phyloP scores from a whole-genome alignment of 2,113 vertebrate species.

The Antigone vipio region DNA sequence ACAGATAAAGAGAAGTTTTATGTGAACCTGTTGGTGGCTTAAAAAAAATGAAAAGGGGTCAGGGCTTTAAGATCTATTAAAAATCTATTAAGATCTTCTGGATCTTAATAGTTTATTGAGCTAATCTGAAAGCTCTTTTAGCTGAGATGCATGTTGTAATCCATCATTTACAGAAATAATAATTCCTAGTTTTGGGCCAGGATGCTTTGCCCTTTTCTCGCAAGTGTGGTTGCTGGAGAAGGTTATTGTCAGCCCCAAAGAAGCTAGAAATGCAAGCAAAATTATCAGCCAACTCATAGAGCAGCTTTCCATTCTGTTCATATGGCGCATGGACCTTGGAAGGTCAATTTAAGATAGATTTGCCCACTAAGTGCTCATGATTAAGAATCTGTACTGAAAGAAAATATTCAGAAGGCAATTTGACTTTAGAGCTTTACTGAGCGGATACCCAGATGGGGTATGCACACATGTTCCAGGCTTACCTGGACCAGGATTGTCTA shows the following conservation, averaged over 20 bases:
- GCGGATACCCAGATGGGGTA: neutral
- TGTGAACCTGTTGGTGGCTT: neutral
- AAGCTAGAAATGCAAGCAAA: neutral
- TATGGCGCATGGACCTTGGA: neutral
- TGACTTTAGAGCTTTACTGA: neutral
- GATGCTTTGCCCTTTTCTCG: neutral
- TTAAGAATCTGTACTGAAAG: too few relatives aligned
- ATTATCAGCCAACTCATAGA: neutral
- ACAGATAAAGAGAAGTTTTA: neutral
- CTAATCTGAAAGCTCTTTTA: neutral
- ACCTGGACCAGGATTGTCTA: neutral
- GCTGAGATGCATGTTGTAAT: neutral
- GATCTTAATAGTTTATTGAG: neutral
- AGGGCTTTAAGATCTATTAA: neutral
- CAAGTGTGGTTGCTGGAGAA: neutral
- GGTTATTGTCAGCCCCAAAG: neutral
- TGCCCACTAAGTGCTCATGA: fast-evolving
- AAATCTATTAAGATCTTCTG: neutral
- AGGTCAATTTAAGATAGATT: neutral
- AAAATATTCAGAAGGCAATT: neutral
- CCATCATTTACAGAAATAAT: neutral
- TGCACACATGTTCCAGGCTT: neutral
- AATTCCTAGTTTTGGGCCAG: neutral
- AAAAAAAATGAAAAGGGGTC: neutral
- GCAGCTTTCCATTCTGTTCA: neutral